Evolutionary conservation across 2,113 vertebrate genomes (phyloP), one percentile per base, ranked within the genome.

Genomic region (Talpa occidentalis): DNA sequence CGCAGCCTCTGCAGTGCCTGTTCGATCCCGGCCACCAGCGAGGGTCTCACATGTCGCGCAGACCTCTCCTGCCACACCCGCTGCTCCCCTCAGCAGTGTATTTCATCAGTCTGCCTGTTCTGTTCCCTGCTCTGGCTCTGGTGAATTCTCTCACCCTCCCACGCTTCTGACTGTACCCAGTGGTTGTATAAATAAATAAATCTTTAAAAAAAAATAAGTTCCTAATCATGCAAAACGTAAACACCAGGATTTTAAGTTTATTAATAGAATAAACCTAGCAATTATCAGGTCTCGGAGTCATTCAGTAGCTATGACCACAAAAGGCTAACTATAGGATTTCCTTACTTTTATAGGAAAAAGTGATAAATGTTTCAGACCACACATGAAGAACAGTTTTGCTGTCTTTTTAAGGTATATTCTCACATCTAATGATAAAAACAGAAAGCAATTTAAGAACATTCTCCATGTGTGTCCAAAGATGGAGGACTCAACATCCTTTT

Each of bases 341-440:
- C 86, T 83, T 97, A 93, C 81, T 96, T 93, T 80, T 95, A 32
- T 95, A 80, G 96, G 84, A 94, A 96, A 96, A 94, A 88, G 78
- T 90, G 88, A 93, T 24, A 82, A 70, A 86, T 97, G 78, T 85
- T 97, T 93, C 82, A 97, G 98, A 97, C 98, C 98, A 98, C 98
- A 98, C 98, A 98, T 66, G 89, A 93, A 98, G 97, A 97, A 80
- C 37, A 91, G 77, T 90, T 97, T 97, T 93, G 47, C 90, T 96
- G 90, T 97, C 82, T 97, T 94, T 96, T 97, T 94, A 93, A 56
- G 97, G 96, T 96, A 90, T 98, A 97, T 95, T 98, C 93, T 97
- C 10, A 0, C 59, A 49, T 97, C 93, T 98, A 97, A 98, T 97
- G 98, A 98, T 97, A 97, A 98, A 98, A 97, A 92, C 95, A 78